Conservation (phyloP, 2,797 vertebrate genomes). For the Darevskia mixta region DNA sequence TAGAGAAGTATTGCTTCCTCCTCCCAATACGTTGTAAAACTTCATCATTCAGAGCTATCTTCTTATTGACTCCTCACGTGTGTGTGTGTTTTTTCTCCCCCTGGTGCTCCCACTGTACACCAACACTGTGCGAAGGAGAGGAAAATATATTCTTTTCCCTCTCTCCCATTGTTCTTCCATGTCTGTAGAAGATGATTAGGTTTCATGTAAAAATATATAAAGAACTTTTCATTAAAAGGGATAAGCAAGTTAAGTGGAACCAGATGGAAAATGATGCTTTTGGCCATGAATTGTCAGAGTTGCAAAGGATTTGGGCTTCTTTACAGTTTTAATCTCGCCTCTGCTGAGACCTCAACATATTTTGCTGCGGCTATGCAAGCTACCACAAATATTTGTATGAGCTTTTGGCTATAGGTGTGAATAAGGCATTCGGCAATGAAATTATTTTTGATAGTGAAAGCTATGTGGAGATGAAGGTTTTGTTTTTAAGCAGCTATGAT, state of each 20-base stretch:
- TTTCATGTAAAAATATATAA: constrained; percentile 12
- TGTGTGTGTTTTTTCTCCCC: background rate
- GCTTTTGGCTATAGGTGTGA: background rate
- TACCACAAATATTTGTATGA: background rate
- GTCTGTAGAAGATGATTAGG: background rate
- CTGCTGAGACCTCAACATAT: background rate
- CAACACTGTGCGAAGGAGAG: background rate
- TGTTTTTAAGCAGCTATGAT: background rate
- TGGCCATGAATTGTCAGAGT: background rate
- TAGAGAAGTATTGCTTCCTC: background rate
- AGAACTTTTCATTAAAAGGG: background rate
- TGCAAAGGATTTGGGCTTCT: background rate
- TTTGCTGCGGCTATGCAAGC: constrained; percentile 14
- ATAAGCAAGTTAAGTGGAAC: constrained; percentile 1
- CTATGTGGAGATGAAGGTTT: background rate
- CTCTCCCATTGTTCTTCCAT: background rate
- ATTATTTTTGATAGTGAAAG: constrained; percentile 21
- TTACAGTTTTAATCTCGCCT: constrained; percentile 13
- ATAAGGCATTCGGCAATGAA: background rate
- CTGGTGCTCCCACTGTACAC: background rate
- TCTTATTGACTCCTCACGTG: background rate
- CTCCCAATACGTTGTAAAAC: background rate
- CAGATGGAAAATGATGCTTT: background rate
- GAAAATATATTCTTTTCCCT: background rate
- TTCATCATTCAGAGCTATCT: background rate